Evolutionary conservation across 1,140 invertebrate species (phyloP).

Genomic region (Nebria ingens): DNA sequence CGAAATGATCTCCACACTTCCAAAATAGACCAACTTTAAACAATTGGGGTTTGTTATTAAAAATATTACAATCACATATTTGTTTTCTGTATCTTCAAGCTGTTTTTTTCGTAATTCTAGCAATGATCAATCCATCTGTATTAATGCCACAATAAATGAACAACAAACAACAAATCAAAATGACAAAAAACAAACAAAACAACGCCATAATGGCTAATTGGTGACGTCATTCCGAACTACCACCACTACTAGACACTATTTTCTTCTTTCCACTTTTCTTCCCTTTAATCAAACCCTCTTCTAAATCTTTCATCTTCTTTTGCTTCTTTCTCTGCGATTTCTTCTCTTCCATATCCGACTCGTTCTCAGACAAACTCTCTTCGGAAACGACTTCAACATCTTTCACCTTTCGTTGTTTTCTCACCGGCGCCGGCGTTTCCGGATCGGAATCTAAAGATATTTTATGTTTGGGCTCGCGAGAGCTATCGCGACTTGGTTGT

Average conservation of each 20-base stretch:
- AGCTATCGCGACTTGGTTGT: conserved; percentile 16
- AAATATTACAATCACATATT: too few species aligned
- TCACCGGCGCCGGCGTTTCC: conserved; percentile 29
- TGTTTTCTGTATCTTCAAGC: too few species aligned
- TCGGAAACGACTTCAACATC: conserved; percentile 13
- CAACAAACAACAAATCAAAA: conserved; percentile 42
- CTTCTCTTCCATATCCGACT: not conserved
- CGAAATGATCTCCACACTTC: too few species aligned
- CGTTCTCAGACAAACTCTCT: not conserved
- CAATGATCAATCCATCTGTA: conserved; percentile 35
- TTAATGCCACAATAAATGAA: conserved; percentile 46
- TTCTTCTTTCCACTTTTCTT: conserved; percentile 16
- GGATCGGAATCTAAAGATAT: not conserved
- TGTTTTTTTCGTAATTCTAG: conserved; percentile 24
- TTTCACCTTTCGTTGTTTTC: conserved; percentile 22
- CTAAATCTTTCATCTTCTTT: conserved; percentile 19
- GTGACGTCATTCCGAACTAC: conserved; percentile 44
- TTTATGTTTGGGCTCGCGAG: not conserved
- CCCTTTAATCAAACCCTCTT: conserved; percentile 10
- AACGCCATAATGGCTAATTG: conserved; percentile 43
- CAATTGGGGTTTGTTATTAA: too few species aligned
- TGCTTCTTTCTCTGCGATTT: conserved; percentile 17
- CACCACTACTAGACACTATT: conserved; percentile 26
- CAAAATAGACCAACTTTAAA: too few species aligned
- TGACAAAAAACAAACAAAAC: conserved; percentile 44